Conservation (phyloP, 1,140 invertebrate species). For the Euwallacea similis region DNA sequence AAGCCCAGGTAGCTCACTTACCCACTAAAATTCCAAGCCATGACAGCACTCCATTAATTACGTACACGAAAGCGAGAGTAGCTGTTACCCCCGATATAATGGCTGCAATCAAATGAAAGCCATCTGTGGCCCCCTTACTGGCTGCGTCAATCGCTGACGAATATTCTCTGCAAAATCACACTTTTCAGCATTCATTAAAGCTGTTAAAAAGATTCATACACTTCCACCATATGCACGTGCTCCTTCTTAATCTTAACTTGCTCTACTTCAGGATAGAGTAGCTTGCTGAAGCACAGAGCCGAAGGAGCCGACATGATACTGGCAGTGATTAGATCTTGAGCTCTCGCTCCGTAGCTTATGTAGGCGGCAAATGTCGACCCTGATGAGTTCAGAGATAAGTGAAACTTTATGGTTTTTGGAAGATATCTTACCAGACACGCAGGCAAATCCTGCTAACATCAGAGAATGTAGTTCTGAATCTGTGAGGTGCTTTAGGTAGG, state of each 20-base stretch:
- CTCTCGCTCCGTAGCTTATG: constrained; percentile 84
- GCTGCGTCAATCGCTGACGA: constrained; percentile 86
- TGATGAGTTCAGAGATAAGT: constrained; percentile 47
- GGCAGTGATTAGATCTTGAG: constrained; percentile 82
- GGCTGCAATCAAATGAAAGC: constrained; percentile 79
- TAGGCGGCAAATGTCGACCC: constrained; percentile 90
- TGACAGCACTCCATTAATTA: constrained; percentile 76
- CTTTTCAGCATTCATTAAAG: background rate
- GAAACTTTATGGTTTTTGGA: constrained; percentile 4
- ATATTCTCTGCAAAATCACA: constrained; percentile 65
- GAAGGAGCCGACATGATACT: constrained; percentile 95
- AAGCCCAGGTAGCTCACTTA: constrained; percentile 31
- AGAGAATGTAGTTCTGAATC: constrained; percentile 90
- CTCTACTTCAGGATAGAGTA: constrained; percentile 89
- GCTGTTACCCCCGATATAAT: constrained; percentile 92
- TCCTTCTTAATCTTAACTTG: constrained; percentile 70
- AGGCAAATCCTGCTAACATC: constrained; percentile 92
- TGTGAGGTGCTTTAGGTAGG: constrained; percentile 82
- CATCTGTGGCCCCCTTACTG: constrained; percentile 80
- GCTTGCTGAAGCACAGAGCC: constrained; percentile 84
- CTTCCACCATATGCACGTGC: constrained; percentile 39
- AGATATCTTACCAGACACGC: constrained; percentile 75
- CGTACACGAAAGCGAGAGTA: constrained; percentile 84
- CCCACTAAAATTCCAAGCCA: constrained; percentile 83
- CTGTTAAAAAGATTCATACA: constrained; percentile 27